These are phyloP conservation scores for Aelia acuminata DNA, from an alignment of 2,888 invertebrate genomes.

Conservation along the genomic window DNA sequence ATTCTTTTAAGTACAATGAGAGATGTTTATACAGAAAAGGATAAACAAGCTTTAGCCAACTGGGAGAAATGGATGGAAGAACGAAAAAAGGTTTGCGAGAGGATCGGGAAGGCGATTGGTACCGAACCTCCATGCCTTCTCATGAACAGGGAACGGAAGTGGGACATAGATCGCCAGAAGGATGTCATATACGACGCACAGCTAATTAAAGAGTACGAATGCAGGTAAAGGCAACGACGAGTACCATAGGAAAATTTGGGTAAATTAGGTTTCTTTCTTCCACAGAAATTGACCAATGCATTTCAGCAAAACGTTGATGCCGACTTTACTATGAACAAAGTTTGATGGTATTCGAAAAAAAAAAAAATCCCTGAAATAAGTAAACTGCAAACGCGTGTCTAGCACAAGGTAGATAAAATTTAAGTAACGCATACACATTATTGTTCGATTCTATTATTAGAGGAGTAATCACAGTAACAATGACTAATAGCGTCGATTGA, in stretches of 20 bases:
- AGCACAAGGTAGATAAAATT: too few species aligned
- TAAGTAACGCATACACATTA: too few species aligned
- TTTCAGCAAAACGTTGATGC: too few species aligned
- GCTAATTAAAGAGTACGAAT: constrained; percentile 10
- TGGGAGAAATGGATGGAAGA: constrained; percentile 62
- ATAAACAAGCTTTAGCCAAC: constrained; percentile 57
- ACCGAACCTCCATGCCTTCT: constrained; percentile 57
- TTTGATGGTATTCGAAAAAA: too few species aligned
- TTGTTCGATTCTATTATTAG: too few species aligned
- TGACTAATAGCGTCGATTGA: too few species aligned
- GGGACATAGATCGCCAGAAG: constrained; percentile 30
- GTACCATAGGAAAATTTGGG: background rate
- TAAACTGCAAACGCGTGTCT: too few species aligned
- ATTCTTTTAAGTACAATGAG: background rate
- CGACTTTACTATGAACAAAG: too few species aligned
- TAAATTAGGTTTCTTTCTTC: too few species aligned
- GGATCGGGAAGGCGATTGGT: constrained; percentile 51
- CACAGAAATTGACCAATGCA: too few species aligned
- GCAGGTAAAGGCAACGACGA: constrained; percentile 7
- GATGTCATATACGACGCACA: constrained; percentile 34
- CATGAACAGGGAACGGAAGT: constrained; percentile 59
- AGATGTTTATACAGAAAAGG: background rate
- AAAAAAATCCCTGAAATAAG: too few species aligned
- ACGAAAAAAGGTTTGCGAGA: constrained; percentile 53
- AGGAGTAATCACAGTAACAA: too few species aligned